A percentile compares a stretch with the other conserved stretches of the same genome.
Evolutionary conservation across 2,888 invertebrate genomes (phyloP).

Genomic region (Drosophila subquinaria): DNA sequence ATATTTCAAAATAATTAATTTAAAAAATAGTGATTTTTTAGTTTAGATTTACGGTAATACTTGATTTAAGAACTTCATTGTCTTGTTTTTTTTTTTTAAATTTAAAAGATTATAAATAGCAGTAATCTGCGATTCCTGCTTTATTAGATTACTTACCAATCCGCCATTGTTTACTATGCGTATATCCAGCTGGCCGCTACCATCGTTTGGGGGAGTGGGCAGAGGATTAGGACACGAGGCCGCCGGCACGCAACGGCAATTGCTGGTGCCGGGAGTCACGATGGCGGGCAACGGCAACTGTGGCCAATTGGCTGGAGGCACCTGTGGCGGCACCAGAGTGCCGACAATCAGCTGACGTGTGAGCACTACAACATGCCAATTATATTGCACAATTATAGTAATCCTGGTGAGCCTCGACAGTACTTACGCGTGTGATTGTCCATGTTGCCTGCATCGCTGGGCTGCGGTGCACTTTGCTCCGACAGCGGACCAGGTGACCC

Average conservation of each 20-base stretch:
- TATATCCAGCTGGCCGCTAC: constrained; percentile 88
- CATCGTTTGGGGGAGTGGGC: constrained; percentile 83
- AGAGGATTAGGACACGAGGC: constrained; percentile 82
- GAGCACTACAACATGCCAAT: constrained; percentile 50
- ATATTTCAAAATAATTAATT: no score
- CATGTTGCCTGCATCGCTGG: constrained; percentile 52
- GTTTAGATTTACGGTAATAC: no score
- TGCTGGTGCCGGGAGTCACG: constrained; percentile 56
- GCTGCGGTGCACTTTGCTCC: constrained; percentile 41
- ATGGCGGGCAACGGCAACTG: constrained; percentile 56
- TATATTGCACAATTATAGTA: background rate
- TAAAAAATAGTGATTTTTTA: no score
- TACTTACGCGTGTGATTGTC: constrained; percentile 60
- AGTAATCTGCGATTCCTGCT: background rate
- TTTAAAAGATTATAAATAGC: background rate
- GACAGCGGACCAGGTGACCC: constrained; percentile 31
- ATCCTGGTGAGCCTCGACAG: constrained; percentile 14
- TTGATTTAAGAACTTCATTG: background rate
- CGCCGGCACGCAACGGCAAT: constrained; percentile 84
- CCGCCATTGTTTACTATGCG: constrained; percentile 88
- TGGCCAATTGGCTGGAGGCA: constrained; percentile 56
- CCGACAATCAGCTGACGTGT: constrained; percentile 80
- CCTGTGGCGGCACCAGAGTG: constrained; percentile 59
- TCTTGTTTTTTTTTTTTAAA: background rate
- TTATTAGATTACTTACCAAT: constrained; percentile 40